These are phyloP conservation scores for Eulemur rufifrons DNA, from an alignment of 2,113 vertebrate species.

Conservation along the genomic window DNA sequence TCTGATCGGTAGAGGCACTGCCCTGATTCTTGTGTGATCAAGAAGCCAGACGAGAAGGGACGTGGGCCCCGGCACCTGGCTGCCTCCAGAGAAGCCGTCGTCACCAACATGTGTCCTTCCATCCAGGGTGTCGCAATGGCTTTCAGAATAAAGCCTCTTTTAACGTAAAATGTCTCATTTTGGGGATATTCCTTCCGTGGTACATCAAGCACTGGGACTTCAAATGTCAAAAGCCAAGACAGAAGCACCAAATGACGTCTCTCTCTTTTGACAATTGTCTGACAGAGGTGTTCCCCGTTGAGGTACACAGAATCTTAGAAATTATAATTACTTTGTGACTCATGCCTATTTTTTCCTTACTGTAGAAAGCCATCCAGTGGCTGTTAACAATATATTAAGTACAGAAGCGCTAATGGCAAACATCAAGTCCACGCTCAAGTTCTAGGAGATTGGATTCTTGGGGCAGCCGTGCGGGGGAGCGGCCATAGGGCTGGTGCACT, in stretches of 20 bases:
- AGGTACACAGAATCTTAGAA: conserved; percentile 74
- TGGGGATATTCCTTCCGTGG: not conserved
- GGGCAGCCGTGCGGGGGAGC: conserved; percentile 67
- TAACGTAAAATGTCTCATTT: conserved; percentile 67
- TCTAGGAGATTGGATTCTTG: conserved; percentile 64
- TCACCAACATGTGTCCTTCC: conserved; percentile 41
- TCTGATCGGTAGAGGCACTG: not conserved
- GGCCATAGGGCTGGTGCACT: not conserved
- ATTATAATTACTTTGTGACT: conserved; percentile 72
- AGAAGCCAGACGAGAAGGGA: conserved; percentile 42
- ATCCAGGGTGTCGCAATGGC: conserved; percentile 39
- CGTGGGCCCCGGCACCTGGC: not conserved
- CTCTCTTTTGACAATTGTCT: conserved; percentile 63
- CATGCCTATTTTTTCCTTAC: conserved; percentile 68
- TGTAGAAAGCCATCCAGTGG: conserved; percentile 88
- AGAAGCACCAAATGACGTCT: conserved; percentile 61
- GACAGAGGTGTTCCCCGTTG: conserved; percentile 70
- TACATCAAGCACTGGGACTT: conserved; percentile 46
- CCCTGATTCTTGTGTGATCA: not conserved
- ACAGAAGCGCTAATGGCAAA: conserved; percentile 71
- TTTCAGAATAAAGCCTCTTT: conserved; percentile 74
- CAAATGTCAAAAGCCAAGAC: conserved; percentile 58
- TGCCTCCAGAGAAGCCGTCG: conserved; percentile 5
- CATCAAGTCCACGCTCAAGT: conserved; percentile 56
- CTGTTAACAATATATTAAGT: conserved; percentile 83